phyloP scores from a whole-genome alignment of 2,797 vertebrate genomes.

The Anolis apletophallus region DNA sequence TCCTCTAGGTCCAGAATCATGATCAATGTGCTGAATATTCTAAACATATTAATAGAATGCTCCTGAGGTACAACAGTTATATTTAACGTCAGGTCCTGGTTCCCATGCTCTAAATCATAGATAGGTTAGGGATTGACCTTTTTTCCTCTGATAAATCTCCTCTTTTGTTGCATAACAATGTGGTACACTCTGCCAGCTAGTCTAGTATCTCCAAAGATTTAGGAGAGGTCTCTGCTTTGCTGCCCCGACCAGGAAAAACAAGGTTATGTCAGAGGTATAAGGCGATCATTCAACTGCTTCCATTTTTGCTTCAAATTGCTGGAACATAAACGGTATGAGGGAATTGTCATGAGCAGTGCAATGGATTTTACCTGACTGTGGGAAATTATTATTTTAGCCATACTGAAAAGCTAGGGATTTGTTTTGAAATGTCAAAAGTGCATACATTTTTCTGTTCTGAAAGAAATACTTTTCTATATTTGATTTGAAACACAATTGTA shows the following conservation, averaged over 20 bases:
- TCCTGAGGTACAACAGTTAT: constrained; percentile 74
- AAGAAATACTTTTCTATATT: neutral
- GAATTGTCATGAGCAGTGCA: neutral
- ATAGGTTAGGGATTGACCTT: constrained; percentile 58
- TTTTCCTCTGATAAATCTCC: constrained; percentile 67
- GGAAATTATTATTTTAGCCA: neutral
- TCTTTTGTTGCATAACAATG: constrained; percentile 62
- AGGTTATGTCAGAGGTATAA: constrained; percentile 26
- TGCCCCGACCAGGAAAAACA: constrained; percentile 54
- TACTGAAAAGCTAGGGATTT: neutral
- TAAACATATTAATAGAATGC: constrained; percentile 73
- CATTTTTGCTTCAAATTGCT: constrained; percentile 56
- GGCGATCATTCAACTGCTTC: constrained; percentile 49
- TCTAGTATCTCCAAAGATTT: constrained; percentile 54
- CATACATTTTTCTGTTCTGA: neutral
- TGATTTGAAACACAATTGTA: neutral
- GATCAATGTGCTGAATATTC: constrained; percentile 75
- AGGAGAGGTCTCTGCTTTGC: constrained; percentile 57
- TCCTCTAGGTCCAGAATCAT: constrained; percentile 68
- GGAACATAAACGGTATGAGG: constrained; percentile 9
- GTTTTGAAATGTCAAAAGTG: neutral
- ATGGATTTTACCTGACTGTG: neutral
- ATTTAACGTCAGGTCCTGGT: constrained; percentile 73
- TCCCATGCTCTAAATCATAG: constrained; percentile 73
- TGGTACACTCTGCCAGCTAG: constrained; percentile 50